These are phyloP conservation scores for Pseudachorutes palmiensis DNA, from an alignment of 1,140 invertebrate species.

Conservation along the genomic window DNA sequence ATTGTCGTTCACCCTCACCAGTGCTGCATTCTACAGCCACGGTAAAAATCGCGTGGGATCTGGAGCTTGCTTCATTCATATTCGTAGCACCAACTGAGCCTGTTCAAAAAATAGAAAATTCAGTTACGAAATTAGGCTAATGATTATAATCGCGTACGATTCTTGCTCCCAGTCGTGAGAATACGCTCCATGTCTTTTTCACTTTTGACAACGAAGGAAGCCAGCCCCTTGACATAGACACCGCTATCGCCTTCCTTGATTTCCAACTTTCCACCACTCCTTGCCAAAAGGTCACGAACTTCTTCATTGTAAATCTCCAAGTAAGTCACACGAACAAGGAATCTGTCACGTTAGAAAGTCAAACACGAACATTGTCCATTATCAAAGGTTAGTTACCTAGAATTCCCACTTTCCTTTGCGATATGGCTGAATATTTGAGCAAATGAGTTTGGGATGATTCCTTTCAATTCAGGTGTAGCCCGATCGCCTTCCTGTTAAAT, in stretches of 20 bases:
- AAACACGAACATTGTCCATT: too few relatives aligned
- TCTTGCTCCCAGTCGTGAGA: conserved; percentile 73
- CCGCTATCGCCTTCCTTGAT: conserved; percentile 72
- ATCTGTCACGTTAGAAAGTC: conserved; percentile 58
- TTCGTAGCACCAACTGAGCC: conserved; percentile 66
- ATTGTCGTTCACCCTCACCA: conserved; percentile 48
- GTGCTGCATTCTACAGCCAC: conserved; percentile 75
- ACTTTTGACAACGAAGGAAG: conserved; percentile 67
- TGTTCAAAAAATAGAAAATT: conserved; percentile 37
- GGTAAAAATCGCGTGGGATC: conserved; percentile 82
- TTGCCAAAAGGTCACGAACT: conserved; percentile 62
- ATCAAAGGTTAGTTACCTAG: conserved; percentile 54
- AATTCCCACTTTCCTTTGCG: conserved; percentile 60
- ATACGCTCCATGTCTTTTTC: conserved; percentile 72
- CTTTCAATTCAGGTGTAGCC: conserved; percentile 69
- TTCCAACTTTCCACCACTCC: conserved; percentile 51
- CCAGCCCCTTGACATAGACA: conserved; percentile 71
- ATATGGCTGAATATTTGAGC: conserved; percentile 68
- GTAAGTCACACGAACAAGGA: conserved; percentile 66
- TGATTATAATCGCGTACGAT: conserved; percentile 48
- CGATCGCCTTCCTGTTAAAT: conserved; percentile 51
- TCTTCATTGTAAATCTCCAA: conserved; percentile 78
- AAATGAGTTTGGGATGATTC: conserved; percentile 75
- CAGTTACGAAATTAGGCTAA: background rate
- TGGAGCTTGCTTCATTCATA: conserved; percentile 76